Base-by-base conservation (phyloP, 2,797 vertebrate genomes). In the Rousettus madagascariensis region DNA sequence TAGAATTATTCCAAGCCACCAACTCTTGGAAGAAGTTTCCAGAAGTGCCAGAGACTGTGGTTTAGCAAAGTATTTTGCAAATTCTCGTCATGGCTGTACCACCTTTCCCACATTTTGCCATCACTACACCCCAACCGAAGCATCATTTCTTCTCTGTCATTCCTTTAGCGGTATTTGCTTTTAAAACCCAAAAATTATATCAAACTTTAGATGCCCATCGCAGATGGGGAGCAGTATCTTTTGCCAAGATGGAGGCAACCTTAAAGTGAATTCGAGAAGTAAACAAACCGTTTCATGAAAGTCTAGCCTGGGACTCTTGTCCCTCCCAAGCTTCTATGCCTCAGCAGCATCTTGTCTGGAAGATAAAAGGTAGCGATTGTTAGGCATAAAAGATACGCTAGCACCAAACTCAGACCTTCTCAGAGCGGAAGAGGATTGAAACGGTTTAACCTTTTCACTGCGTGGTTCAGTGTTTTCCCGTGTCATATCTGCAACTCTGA, bases 101-200 rank as follows among this genome's bases (percentile, higher is more conserved):
- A 13, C 20, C 63, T 68, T 55, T 51, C n/a, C 86, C 77, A 22
- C 30, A 36, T 19, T 53, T n/a, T 30, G 5, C 49, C 15, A 20
- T 24, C 30, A 22, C 38, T 24, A 36, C 16, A 19, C 33, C 79
- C 65, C 63, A 36, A 41, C 53, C 4, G 6, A 65, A 49, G 30
- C 41, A 22, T 36, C 28, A 20, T 61, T 24, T 65, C 26, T 10
- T 57, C 78, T 46, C 72, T 30, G 5, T 75, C 33, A 0, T 33
- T 61, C 75, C 74, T 20, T 91, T 46, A 33, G 43, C 80, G 75
- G 36, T 46, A 41, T 65, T 66, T 72, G 43, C 22, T 89, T 94
- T 87, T 86, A 17, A 92, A 68, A 68, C 6, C 8, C 53, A 7
- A n/a, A 38, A 55, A 51, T 17, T 5, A 33, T 61, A 75, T 79